These are phyloP conservation scores for Cerastis rubricosa DNA, from an alignment of 2,888 invertebrate species.

Conservation along the genomic window DNA sequence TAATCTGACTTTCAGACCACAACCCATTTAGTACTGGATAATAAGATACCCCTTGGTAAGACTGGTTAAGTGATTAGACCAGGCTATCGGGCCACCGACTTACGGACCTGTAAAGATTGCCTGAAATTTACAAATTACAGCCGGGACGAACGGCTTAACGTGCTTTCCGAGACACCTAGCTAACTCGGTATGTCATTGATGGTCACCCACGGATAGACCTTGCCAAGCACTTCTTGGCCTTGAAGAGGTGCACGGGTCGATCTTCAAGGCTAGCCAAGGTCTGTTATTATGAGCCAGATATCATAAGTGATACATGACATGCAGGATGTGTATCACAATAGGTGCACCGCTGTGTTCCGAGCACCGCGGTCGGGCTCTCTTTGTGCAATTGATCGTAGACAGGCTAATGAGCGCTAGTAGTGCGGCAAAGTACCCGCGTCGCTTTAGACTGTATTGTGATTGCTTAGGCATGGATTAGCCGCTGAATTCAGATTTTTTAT, in stretches of 20 bases:
- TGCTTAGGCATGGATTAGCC: conserved; percentile 12
- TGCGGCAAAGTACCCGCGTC: background rate
- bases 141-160: too few relatives aligned
- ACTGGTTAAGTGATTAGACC: too few relatives aligned
- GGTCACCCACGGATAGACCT: background rate
- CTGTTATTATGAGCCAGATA: background rate
- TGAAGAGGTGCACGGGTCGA: background rate
- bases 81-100: too few relatives aligned
- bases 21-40: too few relatives aligned
- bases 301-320: background rate
- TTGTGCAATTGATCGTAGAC: conserved; percentile 24
- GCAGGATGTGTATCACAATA: conserved; percentile 14
- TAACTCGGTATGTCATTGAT: background rate
- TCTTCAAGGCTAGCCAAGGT: background rate
- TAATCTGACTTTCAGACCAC: too few relatives aligned
- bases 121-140: too few relatives aligned
- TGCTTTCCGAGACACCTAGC: background rate
- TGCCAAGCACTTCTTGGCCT: background rate
- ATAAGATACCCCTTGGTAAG: too few relatives aligned
- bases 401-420: background rate
- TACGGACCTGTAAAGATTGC: too few relatives aligned
- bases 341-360: background rate
- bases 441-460: background rate
- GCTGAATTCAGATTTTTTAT: background rate
- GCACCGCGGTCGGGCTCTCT: background rate